These are phyloP conservation scores for Octodon degus DNA, from an alignment of 2,113 vertebrate species.

Conservation along the genomic window DNA sequence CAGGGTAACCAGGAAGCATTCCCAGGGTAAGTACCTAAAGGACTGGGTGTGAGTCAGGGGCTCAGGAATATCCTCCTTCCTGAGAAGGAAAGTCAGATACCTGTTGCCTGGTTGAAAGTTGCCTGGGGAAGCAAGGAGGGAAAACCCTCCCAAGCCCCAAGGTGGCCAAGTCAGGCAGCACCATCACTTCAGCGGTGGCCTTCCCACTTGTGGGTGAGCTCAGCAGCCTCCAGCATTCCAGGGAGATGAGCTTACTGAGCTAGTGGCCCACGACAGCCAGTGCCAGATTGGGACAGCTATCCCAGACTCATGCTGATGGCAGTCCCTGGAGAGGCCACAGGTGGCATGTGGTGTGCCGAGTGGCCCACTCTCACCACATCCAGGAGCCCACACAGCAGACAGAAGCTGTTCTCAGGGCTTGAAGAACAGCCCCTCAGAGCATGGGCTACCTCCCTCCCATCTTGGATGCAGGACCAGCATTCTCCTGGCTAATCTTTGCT, in stretches of 20 bases:
- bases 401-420: slow-evolving; percentile 59
- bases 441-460: neutral
- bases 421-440: neutral
- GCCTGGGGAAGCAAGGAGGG: neutral
- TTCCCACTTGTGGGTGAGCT: neutral
- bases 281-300: neutral
- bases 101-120: neutral
- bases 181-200: neutral
- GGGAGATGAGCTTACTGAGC: neutral
- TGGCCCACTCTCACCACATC: neutral
- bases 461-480: neutral
- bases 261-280: neutral
- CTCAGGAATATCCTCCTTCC: neutral
- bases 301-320: fast-evolving
- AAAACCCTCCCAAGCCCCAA: neutral
- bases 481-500: slow-evolving; percentile 64
- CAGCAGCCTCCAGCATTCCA: neutral
- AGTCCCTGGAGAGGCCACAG: neutral
- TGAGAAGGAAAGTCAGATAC: neutral
- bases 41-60: fast-evolving
- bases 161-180: neutral
- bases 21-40: neutral
- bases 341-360: neutral
- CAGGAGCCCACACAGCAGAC: neutral
- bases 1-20: neutral